Percentiles rank a stretch among this genome's conserved stretches.
phyloP scores from a whole-genome alignment of 2,113 vertebrate species.

The Cephalopholis sonnerati region DNA sequence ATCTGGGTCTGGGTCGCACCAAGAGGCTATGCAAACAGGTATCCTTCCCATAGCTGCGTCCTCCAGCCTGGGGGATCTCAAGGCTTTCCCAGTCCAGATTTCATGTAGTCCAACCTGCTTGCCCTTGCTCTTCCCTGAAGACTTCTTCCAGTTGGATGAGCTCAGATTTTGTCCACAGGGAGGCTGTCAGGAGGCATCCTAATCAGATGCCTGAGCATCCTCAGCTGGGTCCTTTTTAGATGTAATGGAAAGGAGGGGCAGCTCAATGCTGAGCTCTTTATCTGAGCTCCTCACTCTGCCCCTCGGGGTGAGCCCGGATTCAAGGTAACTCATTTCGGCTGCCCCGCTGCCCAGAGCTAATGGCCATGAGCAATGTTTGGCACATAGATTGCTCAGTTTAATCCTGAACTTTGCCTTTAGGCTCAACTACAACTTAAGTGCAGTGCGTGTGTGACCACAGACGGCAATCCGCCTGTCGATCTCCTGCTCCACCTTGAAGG shows the following conservation, averaged over 20 bases:
- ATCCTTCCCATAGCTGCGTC: neutral
- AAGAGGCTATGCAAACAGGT: neutral
- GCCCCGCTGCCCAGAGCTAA: slow-evolving; percentile 45
- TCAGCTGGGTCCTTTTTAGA: slow-evolving; percentile 20
- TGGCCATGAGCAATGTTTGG: slow-evolving; percentile 31
- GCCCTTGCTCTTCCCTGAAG: neutral
- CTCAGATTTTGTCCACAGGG: slow-evolving; percentile 1
- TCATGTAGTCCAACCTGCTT: neutral
- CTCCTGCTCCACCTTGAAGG: neutral
- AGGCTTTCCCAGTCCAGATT: slow-evolving; percentile 1
- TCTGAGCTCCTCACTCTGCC: slow-evolving; percentile 41
- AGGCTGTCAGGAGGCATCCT: slow-evolving; percentile 6
- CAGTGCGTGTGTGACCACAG: slow-evolving; percentile 1
- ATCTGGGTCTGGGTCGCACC: neutral
- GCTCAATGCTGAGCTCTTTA: slow-evolving; percentile 24
- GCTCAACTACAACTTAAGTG: slow-evolving; percentile 19
- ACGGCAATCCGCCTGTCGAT: slow-evolving; percentile 14
- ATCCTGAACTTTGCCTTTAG: slow-evolving; percentile 23
- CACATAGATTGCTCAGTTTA: slow-evolving; percentile 25
- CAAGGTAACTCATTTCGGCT: slow-evolving; percentile 45
- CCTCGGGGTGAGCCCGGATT: slow-evolving; percentile 31
- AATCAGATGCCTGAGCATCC: slow-evolving; percentile 30
- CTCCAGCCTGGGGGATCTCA: neutral
- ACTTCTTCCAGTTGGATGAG: slow-evolving; percentile 6
- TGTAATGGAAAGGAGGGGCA: slow-evolving; percentile 6